Evolutionary conservation across 2,113 vertebrate genomes (phyloP).

Genomic region (Eolophus roseicapilla): DNA sequence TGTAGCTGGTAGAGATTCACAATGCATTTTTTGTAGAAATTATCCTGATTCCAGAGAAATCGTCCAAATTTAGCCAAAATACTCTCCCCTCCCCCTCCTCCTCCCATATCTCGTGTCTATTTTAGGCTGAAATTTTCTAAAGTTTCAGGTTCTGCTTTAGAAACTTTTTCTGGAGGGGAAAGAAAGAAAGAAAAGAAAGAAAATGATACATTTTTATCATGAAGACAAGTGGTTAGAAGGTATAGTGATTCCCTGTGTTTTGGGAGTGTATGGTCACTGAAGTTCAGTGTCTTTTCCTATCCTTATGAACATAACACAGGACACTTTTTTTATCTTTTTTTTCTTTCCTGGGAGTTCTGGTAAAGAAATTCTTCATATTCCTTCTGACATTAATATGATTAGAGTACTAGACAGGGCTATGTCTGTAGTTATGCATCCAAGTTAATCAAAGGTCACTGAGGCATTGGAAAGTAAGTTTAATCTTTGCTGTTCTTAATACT

Average conservation of each 20-base stretch:
- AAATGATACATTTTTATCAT: not conserved
- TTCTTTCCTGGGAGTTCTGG: not conserved
- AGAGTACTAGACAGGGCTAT: not conserved
- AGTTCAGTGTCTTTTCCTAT: not conserved
- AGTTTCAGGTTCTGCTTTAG: not conserved
- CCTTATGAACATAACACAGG: not conserved
- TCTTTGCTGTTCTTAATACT: not conserved
- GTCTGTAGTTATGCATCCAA: not conserved
- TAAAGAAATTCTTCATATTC: not conserved
- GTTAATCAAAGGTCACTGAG: not conserved
- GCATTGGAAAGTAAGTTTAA: not conserved
- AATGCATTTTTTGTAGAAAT: not conserved
- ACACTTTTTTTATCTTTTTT: not conserved
- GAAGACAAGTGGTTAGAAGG: not conserved
- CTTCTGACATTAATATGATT: not conserved
- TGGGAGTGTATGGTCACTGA: not conserved
- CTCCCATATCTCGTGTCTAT: not conserved
- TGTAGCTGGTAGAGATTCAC: not conserved
- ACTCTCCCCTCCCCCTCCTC: not conserved
- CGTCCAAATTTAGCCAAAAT: not conserved
- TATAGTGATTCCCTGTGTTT: not conserved
- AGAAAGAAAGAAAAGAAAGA: not conserved
- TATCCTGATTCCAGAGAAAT: not conserved
- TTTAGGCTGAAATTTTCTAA: not conserved
- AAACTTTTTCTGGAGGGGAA: not conserved